Conservation (phyloP, 2,797 vertebrate species). For the Amazona ochrocephala region DNA sequence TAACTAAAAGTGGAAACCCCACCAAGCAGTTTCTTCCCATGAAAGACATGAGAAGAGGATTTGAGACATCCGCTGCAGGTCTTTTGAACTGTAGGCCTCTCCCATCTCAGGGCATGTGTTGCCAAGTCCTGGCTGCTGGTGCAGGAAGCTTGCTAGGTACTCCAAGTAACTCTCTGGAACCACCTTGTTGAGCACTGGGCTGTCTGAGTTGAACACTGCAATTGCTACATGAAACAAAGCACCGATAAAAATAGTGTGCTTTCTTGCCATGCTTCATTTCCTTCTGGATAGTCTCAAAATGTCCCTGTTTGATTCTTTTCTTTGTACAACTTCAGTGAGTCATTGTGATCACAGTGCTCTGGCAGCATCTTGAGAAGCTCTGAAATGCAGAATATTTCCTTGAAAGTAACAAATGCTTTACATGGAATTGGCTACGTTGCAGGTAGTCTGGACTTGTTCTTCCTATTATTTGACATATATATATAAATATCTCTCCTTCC, state of each 20-base stretch:
- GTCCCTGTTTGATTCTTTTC: slow-evolving; percentile 53
- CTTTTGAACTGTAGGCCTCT: neutral
- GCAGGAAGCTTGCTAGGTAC: neutral
- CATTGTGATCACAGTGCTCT: slow-evolving; percentile 48
- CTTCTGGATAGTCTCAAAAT: slow-evolving; percentile 56
- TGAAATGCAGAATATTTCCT: slow-evolving; percentile 18
- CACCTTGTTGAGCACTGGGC: rapidly evolving
- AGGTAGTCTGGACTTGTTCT: neutral
- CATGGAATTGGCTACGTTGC: neutral
- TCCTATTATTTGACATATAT: neutral
- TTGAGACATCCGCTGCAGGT: neutral
- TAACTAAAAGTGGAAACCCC: neutral
- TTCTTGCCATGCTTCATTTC: slow-evolving; percentile 58
- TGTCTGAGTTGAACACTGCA: neutral
- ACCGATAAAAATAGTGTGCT: slow-evolving; percentile 46
- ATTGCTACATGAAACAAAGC: slow-evolving; percentile 44
- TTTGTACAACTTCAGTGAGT: slow-evolving; percentile 53
- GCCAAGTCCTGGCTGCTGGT: neutral
- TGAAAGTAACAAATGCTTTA: slow-evolving; percentile 29
- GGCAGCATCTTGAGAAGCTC: slow-evolving; percentile 38
- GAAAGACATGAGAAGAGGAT: neutral
- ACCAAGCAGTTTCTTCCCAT: neutral
- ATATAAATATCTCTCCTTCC: neutral
- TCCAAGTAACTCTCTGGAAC: neutral
- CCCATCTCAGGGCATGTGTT: rapidly evolving